Conservation (phyloP, 1,140 invertebrate species). For the Zophobas atratus region DNA sequence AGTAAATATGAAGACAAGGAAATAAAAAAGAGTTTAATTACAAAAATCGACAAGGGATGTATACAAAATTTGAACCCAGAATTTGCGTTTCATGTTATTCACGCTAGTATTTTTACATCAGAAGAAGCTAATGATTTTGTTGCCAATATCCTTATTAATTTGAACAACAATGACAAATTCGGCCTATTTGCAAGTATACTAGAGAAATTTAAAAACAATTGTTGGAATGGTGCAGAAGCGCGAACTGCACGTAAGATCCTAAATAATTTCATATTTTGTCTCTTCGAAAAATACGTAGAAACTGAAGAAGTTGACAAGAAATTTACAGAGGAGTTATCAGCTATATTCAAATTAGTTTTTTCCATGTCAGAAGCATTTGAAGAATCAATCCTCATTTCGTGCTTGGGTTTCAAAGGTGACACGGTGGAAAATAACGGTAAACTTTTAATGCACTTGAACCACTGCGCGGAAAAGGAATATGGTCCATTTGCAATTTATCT, state of each 20-base stretch:
- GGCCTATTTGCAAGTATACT: constrained; percentile 31
- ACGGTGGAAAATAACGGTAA: not conserved
- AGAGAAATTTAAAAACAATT: not conserved
- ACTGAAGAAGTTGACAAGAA: not conserved
- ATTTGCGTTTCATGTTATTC: not conserved
- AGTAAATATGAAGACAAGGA: not conserved
- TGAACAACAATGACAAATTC: not conserved
- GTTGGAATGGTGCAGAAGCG: not conserved
- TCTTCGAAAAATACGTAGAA: not conserved
- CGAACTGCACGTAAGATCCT: not conserved
- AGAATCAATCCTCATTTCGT: constrained; percentile 19
- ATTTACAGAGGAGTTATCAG: not conserved
- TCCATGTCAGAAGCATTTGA: constrained; percentile 4
- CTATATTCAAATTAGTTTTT: not conserved
- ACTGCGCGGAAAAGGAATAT: not conserved
- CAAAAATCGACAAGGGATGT: not conserved
- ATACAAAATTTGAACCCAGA: not conserved
- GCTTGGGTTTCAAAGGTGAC: constrained; percentile 7
- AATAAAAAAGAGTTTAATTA: constrained; percentile 1
- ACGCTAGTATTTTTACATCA: not conserved
- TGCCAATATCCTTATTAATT: not conserved
- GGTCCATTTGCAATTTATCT: not conserved
- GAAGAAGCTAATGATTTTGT: not conserved
- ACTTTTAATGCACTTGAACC: not conserved
- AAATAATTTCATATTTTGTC: not conserved